Base-by-base conservation (phyloP, 2,113 vertebrate species). In the Pangasianodon hypophthalmus region DNA sequence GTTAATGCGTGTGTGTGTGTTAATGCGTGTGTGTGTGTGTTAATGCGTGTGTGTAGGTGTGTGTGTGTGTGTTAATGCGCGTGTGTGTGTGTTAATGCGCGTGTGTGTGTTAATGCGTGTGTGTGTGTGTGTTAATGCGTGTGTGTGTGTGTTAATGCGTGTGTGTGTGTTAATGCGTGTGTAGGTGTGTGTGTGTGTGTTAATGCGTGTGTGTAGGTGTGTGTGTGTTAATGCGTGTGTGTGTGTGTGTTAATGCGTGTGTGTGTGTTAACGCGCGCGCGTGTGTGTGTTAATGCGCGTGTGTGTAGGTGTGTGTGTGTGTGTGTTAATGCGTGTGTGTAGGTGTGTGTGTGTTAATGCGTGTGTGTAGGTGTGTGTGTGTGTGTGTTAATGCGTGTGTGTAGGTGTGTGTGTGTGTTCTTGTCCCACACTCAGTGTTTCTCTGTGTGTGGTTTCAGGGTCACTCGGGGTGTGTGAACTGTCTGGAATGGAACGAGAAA, bases 381-480 rank as follows among this genome's bases (percentile, higher is more conserved):
- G n/a, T n/a, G n/a, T n/a, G n/a, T n/a, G n/a, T n/a, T n/a, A n/a
- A n/a, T n/a, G n/a, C n/a, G 62, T 60, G 71, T 71, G 11, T 44
- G 54, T 80, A 9, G 88, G 19, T 46, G 24, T 86, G 46, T 86
- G 67, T 86, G 67, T 54, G 48, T 67, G 0, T 29, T 60, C 14
- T n/a, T 48, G 19, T 85, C 26, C 82, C 50, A 56, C 80, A 37
- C 4, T 89, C n/a, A 91, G 83, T 54, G 16, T 89, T 86, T 77
- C 18, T 48, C 6, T 83, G 5, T 88, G 13, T 94, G 46, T 93
- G 67, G 90, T 54, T 92, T 91, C 95, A 99, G 98, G 98, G 98
- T 92, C 98, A 99, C 91, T 97, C 98, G 32, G 98, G 98, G 81
- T 99, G 98, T 94, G 98, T 99, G 91, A 99, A 99, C 96, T 99